A percentile compares a stretch with the other conserved stretches of the same genome.
These are phyloP conservation scores for Drosophila parvula DNA, from an alignment of 1,140 invertebrate genomes.

Conservation along the genomic window DNA sequence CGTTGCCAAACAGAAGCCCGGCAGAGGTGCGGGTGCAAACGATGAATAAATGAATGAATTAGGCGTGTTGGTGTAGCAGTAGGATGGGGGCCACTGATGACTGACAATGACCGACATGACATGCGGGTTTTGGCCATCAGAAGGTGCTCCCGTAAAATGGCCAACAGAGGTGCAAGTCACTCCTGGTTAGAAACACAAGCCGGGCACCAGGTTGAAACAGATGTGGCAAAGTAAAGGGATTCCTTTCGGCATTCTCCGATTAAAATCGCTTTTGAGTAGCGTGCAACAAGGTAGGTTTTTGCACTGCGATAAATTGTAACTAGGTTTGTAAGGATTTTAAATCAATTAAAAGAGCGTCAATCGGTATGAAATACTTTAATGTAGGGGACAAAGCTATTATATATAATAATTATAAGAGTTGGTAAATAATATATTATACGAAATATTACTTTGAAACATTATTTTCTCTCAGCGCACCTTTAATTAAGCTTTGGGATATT, in stretches of 20 bases:
- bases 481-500: constrained; percentile 30
- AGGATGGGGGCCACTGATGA: constrained; percentile 43
- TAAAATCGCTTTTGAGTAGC: constrained; percentile 10
- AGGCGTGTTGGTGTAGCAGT: constrained; percentile 9
- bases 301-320: background rate
- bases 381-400: too few relatives aligned
- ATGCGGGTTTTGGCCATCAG: constrained; percentile 44
- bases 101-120: constrained; percentile 29
- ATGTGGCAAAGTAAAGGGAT: constrained; percentile 11
- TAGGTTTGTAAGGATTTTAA: background rate
- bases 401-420: too few relatives aligned
- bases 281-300: background rate
- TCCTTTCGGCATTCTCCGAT: background rate
- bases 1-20: constrained; percentile 12
- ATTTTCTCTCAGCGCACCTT: background rate
- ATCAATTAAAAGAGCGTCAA: background rate
- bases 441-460: background rate
- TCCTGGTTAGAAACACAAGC: constrained; percentile 18
- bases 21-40: constrained; percentile 37
- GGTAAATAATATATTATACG: too few relatives aligned
- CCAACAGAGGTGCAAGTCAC: constrained; percentile 29
- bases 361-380: too few relatives aligned
- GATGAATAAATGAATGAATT: constrained; percentile 59
- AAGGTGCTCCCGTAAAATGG: constrained; percentile 23
- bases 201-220: background rate